Evolutionary conservation across 2,797 vertebrate genomes (phyloP).

Genomic region (Leucoraja ocellata): DNA sequence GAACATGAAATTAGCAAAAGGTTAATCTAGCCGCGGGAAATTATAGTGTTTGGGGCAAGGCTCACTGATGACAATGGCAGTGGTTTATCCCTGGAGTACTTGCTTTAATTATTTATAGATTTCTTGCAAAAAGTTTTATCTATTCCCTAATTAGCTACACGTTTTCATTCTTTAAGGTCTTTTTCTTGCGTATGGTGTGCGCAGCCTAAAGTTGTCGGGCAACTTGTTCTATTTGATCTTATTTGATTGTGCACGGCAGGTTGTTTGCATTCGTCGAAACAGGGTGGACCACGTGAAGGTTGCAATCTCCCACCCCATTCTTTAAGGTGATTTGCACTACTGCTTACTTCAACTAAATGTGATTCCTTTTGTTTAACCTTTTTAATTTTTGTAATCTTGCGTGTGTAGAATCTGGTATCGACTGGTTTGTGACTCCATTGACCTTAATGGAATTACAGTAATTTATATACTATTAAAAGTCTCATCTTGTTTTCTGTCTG

Average conservation of each 20-base stretch:
- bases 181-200: no score
- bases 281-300: no score
- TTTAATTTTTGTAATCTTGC: background rate
- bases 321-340: background rate
- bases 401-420: background rate
- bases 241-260: no score
- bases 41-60: background rate
- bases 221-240: no score
- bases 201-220: no score
- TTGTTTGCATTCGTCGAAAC: no score
- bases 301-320: no score
- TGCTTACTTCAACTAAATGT: constrained; percentile 8
- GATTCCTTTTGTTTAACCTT: constrained; percentile 9
- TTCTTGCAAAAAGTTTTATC: constrained; percentile 9
- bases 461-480: no score
- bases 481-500: no score
- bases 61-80: background rate
- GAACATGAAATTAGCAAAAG: background rate
- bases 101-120: background rate
- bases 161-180: background rate
- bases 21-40: background rate
- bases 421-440: background rate
- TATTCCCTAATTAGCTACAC: background rate
- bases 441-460: background rate
- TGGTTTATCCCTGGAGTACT: background rate